Percentiles rank a stretch among this genome's conserved stretches.
phyloP scores from a whole-genome alignment of 2,113 vertebrate genomes.

The Nothobranchius kuhntae region DNA sequence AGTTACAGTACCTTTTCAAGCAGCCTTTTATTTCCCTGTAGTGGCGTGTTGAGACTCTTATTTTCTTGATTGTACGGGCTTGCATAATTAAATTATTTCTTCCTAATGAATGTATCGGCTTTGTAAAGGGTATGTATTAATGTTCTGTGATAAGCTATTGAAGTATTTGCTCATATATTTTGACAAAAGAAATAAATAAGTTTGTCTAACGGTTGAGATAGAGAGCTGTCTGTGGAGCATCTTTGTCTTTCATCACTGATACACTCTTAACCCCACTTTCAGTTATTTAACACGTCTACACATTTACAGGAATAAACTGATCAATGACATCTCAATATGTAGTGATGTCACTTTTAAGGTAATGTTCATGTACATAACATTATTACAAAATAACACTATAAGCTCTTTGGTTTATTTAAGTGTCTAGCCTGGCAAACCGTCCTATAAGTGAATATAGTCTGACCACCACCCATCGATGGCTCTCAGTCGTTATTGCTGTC shows the following conservation, averaged over 20 bases:
- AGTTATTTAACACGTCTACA: too few species aligned
- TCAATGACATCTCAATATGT: too few species aligned
- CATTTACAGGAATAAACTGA: too few species aligned
- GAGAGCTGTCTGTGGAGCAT: slow-evolving; percentile 1
- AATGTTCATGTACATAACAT: too few species aligned
- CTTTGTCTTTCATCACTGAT: slow-evolving; percentile 1
- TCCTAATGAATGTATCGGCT: slow-evolving; percentile 69
- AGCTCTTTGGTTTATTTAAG: too few species aligned
- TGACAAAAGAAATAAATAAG: slow-evolving; percentile 67
- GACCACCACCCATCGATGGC: too few species aligned
- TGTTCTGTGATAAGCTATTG: slow-evolving; percentile 61
- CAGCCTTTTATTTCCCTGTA: slow-evolving; percentile 30
- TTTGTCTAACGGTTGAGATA: slow-evolving; percentile 40
- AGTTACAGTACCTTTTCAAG: slow-evolving; percentile 51
- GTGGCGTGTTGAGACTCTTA: slow-evolving; percentile 8
- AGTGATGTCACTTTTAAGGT: too few species aligned
- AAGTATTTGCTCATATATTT: slow-evolving; percentile 65
- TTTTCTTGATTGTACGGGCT: slow-evolving; percentile 62
- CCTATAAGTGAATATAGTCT: too few species aligned
- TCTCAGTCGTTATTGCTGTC: too few species aligned
- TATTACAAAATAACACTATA: too few species aligned
- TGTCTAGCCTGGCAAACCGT: too few species aligned
- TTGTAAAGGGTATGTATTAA: slow-evolving; percentile 62
- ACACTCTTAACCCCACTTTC: too few species aligned
- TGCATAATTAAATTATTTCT: slow-evolving; percentile 51